A percentile compares a stretch with the other conserved stretches of the same genome.
phyloP scores from a whole-genome alignment of 2,888 invertebrate genomes.

The Panopea generosa region DNA sequence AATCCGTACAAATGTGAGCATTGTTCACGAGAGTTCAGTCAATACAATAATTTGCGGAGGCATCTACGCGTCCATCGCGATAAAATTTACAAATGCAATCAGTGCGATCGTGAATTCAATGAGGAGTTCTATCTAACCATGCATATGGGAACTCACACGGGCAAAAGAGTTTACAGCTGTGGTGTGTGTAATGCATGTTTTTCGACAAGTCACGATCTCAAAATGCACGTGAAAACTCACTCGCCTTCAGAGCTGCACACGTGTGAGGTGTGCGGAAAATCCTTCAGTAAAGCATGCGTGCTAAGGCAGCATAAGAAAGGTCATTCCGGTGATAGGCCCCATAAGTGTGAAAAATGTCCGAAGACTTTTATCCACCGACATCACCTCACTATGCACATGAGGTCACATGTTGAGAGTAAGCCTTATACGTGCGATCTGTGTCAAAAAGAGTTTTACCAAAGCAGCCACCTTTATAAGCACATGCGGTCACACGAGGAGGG shows the following conservation, averaged over 20 bases:
- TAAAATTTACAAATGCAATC: constrained; percentile 62
- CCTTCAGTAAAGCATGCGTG: constrained; percentile 71
- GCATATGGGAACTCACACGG: constrained; percentile 71
- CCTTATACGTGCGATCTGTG: constrained; percentile 59
- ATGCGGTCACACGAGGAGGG: constrained; percentile 50
- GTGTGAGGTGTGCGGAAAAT: constrained; percentile 65
- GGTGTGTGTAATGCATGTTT: constrained; percentile 64
- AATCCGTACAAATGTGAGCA: constrained; percentile 69
- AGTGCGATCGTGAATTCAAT: constrained; percentile 68
- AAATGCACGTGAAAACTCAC: constrained; percentile 67
- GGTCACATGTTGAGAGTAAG: constrained; percentile 59
- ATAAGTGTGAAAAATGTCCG: constrained; percentile 62
- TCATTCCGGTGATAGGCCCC: constrained; percentile 66
- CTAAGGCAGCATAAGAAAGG: constrained; percentile 68
- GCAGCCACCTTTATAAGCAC: constrained; percentile 67
- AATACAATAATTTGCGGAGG: constrained; percentile 63
- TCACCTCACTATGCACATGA: constrained; percentile 68
- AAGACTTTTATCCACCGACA: constrained; percentile 70
- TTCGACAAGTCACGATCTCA: constrained; percentile 63
- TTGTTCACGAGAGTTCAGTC: constrained; percentile 66
- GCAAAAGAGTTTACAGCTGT: constrained; percentile 69
- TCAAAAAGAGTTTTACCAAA: constrained; percentile 62
- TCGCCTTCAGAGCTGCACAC: constrained; percentile 65
- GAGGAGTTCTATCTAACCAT: constrained; percentile 69
- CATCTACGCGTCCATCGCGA: constrained; percentile 66